Conservation (phyloP, 2,888 invertebrate species). For the Baronia brevicornis region DNA sequence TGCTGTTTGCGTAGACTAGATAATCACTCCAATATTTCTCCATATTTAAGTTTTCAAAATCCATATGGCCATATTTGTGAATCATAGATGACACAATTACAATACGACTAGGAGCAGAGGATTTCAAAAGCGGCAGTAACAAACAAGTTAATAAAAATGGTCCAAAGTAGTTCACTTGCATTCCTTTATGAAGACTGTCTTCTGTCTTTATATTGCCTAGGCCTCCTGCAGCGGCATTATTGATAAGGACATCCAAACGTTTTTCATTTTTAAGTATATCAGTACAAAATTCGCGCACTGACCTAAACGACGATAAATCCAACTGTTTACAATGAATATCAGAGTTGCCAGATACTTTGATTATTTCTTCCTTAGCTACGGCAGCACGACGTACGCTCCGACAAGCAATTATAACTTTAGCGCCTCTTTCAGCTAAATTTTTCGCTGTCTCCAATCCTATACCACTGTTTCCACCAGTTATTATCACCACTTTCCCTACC, state of each 20-base stretch:
- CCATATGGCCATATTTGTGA: conserved; percentile 65
- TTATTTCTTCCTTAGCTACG: conserved; percentile 51
- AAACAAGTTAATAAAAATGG: conserved; percentile 83
- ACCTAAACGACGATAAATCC: conserved; percentile 61
- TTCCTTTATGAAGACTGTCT: conserved; percentile 80
- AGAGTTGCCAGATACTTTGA: conserved; percentile 48
- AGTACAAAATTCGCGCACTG: conserved; percentile 74
- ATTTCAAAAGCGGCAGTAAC: conserved; percentile 65
- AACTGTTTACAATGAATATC: conserved; percentile 50
- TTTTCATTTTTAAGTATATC: conserved; percentile 64
- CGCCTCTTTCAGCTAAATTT: conserved; percentile 67
- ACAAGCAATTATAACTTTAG: conserved; percentile 68
- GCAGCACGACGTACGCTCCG: conserved; percentile 52
- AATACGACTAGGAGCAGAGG: conserved; percentile 77
- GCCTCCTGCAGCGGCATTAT: conserved; percentile 75
- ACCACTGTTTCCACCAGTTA: conserved; percentile 67
- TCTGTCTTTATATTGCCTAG: conserved; percentile 70
- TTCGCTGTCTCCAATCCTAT: conserved; percentile 72
- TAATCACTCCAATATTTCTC: conserved; percentile 70
- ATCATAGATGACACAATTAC: conserved; percentile 78
- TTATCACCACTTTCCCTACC: conserved; percentile 63
- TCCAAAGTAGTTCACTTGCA: conserved; percentile 83
- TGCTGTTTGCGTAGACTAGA: conserved; percentile 66
- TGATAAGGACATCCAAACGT: conserved; percentile 73
- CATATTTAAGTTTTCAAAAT: conserved; percentile 66